These are phyloP conservation scores for Decapterus maruadsi DNA, from an alignment of 2,797 vertebrate species.

Conservation along the genomic window DNA sequence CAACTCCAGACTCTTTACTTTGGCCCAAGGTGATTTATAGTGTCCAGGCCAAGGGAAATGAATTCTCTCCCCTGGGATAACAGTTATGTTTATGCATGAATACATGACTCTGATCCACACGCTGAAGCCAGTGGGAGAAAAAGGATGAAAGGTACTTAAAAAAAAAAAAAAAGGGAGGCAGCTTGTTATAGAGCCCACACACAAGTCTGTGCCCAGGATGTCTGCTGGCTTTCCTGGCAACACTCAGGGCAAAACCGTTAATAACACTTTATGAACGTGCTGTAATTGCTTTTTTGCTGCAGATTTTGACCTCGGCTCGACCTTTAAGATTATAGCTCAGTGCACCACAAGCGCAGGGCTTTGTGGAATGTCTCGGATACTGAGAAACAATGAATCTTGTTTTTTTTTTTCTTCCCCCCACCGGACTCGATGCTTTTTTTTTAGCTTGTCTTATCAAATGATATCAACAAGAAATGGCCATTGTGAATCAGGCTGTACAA, in stretches of 20 bases:
- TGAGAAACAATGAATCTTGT: slow-evolving; percentile 45
- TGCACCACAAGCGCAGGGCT: slow-evolving; percentile 13
- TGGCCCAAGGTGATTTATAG: slow-evolving; percentile 73
- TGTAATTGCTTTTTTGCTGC: slow-evolving; percentile 58
- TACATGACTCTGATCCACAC: slow-evolving; percentile 56
- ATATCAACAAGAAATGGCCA: slow-evolving; percentile 56
- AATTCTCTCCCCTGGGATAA: slow-evolving; percentile 55
- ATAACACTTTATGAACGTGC: slow-evolving; percentile 50
- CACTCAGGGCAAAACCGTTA: slow-evolving; percentile 45
- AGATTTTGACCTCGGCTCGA: slow-evolving; percentile 50
- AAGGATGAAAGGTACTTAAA: slow-evolving; percentile 62
- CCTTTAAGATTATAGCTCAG: slow-evolving; percentile 50
- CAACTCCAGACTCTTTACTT: slow-evolving; percentile 77
- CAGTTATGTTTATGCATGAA: slow-evolving; percentile 75
- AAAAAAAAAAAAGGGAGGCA: slow-evolving; percentile 20
- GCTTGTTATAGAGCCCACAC: slow-evolving; percentile 60
- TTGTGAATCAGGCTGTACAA: slow-evolving; percentile 52
- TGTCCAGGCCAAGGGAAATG: slow-evolving; percentile 70
- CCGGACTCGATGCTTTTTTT: slow-evolving; percentile 22
- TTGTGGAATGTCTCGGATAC: slow-evolving; percentile 50
- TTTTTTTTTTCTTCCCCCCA: slow-evolving; percentile 33
- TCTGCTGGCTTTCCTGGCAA: slow-evolving; percentile 28
- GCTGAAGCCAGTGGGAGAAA: slow-evolving; percentile 40
- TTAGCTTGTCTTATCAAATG: slow-evolving; percentile 53
- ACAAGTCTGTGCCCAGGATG: slow-evolving; percentile 42